Conservation (phyloP, 92 coral and sea anemone genomes). For the Bergia sp. region DNA sequence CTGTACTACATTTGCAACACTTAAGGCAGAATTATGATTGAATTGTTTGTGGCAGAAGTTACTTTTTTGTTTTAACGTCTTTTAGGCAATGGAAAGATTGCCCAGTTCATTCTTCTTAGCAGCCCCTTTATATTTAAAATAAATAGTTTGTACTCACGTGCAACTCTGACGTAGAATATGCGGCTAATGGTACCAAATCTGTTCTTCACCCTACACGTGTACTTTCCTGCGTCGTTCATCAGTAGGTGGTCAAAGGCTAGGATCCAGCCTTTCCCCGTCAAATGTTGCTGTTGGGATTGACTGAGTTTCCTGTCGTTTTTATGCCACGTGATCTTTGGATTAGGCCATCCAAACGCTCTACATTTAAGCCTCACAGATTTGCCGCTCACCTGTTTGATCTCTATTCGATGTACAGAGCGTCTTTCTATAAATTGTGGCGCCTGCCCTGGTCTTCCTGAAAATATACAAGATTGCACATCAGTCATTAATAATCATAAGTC, state of each 20-base stretch:
- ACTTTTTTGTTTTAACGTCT: too few relatives aligned
- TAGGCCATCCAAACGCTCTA: slow-evolving; percentile 33
- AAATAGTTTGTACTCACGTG: slow-evolving; percentile 16
- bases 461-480: background rate
- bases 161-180: slow-evolving; percentile 26
- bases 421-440: slow-evolving; percentile 5
- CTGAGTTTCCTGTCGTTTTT: slow-evolving; percentile 14
- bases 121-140: too few relatives aligned
- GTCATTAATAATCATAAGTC: background rate
- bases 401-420: background rate
- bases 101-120: too few relatives aligned
- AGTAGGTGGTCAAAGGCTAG: slow-evolving; percentile 36
- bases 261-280: slow-evolving; percentile 47
- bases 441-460: background rate
- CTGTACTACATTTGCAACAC: too few relatives aligned
- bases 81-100: too few relatives aligned
- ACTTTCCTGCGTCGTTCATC: slow-evolving; percentile 28
- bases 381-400: background rate
- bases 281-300: slow-evolving; percentile 18
- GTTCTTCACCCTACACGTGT: slow-evolving; percentile 26
- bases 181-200: slow-evolving; percentile 28
- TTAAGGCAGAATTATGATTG: too few relatives aligned
- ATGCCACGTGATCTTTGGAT: slow-evolving; percentile 40
- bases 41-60: too few relatives aligned
- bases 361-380: slow-evolving; percentile 39